phyloP scores from a whole-genome alignment of 2,113 vertebrate species.

The Lycaon pictus region DNA sequence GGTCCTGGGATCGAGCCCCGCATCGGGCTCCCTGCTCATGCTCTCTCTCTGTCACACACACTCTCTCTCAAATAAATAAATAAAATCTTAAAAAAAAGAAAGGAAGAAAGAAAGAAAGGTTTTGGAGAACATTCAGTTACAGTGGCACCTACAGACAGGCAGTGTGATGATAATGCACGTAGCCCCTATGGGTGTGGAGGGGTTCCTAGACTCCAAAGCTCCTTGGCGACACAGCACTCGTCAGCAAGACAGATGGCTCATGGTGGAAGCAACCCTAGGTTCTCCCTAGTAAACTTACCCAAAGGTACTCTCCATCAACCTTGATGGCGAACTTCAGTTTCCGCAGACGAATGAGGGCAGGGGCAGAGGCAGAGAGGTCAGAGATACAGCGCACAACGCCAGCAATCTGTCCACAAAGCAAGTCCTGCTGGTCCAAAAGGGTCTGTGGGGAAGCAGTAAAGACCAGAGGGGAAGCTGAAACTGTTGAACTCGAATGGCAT shows the following conservation, averaged over 20 bases:
- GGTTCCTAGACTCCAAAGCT: neutral
- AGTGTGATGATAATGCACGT: accelerated
- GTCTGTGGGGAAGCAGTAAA: conserved; percentile 83
- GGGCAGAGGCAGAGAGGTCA: conserved; percentile 87
- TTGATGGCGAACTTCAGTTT: conserved; percentile 91
- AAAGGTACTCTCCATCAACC: conserved; percentile 88
- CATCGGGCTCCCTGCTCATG: too few relatives aligned
- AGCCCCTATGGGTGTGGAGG: accelerated
- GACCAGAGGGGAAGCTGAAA: neutral
- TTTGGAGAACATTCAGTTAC: accelerated
- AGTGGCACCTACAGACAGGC: neutral
- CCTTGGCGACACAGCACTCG: accelerated
- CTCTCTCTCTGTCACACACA: too few relatives aligned
- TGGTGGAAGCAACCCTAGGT: accelerated
- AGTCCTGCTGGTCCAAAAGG: conserved; percentile 89
- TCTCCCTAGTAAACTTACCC: conserved; percentile 86
- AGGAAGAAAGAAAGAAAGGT: neutral
- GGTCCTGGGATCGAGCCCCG: too few relatives aligned
- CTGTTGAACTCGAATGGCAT: accelerated
- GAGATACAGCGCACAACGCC: conserved; percentile 89
- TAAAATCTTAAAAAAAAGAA: too few relatives aligned
- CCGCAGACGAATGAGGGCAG: conserved; percentile 85
- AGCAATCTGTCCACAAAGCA: conserved; percentile 93
- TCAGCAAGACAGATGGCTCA: neutral
- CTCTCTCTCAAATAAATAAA: too few relatives aligned